phyloP scores from a whole-genome alignment of 2,113 vertebrate genomes.

The Elaphurus davidianus region DNA sequence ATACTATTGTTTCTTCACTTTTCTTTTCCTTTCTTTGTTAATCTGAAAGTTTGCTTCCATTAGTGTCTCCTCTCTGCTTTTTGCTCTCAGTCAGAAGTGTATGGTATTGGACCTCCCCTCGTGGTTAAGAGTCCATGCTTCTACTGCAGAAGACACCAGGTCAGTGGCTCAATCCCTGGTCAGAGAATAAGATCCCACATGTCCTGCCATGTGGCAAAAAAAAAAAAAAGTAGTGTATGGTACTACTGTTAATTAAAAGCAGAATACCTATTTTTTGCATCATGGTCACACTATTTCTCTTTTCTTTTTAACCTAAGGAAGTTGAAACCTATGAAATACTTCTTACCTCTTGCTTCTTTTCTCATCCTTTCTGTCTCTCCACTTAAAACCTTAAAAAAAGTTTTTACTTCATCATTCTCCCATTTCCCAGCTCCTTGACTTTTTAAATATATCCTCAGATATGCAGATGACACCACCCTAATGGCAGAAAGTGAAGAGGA shows the following conservation, averaged over 20 bases:
- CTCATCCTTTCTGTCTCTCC: neutral
- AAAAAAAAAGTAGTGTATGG: neutral
- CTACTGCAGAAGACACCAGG: rapidly evolving
- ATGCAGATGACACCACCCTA: too few species aligned
- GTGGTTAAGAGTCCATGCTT: neutral
- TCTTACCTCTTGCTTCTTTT: neutral
- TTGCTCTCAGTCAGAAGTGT: neutral
- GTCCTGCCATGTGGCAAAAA: neutral
- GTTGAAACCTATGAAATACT: neutral
- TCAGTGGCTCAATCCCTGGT: neutral
- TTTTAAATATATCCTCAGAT: neutral
- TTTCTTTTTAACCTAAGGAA: neutral
- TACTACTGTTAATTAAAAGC: neutral
- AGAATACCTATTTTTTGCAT: neutral
- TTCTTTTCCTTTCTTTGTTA: conserved; percentile 5
- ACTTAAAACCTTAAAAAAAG: neutral
- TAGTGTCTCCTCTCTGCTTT: neutral
- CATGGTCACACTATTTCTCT: neutral
- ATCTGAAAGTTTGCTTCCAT: neutral
- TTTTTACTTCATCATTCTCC: neutral
- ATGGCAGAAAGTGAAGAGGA: too few species aligned
- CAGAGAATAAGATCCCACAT: neutral
- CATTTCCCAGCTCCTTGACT: neutral
- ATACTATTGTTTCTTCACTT: neutral
- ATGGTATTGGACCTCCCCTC: neutral